phyloP scores from a whole-genome alignment of 2,113 vertebrate genomes.

The Arothron firmamentum region DNA sequence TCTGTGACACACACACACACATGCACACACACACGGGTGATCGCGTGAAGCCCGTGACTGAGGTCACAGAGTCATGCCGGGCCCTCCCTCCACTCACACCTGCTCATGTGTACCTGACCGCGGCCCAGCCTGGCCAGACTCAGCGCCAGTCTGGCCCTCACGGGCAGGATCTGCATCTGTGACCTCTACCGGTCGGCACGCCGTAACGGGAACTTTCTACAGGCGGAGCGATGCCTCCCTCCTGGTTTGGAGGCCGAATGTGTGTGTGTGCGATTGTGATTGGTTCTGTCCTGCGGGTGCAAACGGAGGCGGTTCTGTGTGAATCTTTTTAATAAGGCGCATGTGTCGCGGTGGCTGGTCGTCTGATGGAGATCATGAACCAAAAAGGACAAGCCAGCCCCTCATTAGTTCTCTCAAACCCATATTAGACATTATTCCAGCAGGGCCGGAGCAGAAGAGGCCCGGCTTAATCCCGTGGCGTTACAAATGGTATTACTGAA shows the following conservation, averaged over 20 bases:
- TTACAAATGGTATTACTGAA: constrained; percentile 65
- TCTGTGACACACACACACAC: background rate
- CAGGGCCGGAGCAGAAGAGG: constrained; percentile 30
- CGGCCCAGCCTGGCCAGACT: constrained; percentile 41
- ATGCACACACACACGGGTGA: background rate
- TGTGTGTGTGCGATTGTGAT: no score
- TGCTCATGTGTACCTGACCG: constrained; percentile 51
- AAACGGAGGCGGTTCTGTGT: no score
- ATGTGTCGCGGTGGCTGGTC: background rate
- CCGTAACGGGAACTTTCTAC: constrained; percentile 31
- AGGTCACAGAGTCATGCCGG: constrained; percentile 54
- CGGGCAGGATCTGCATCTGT: constrained; percentile 48
- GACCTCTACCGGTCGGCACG: constrained; percentile 47
- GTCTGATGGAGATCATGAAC: background rate
- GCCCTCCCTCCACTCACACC: constrained; percentile 58
- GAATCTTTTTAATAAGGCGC: no score
- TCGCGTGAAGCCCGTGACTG: constrained; percentile 28
- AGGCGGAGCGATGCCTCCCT: background rate
- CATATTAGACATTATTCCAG: constrained; percentile 47
- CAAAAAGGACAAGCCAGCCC: constrained; percentile 20
- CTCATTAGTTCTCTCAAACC: constrained; percentile 29
- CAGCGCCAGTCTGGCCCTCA: constrained; percentile 47
- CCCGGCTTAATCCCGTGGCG: constrained; percentile 56
- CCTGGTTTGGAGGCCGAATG: no score
- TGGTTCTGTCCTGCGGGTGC: no score